These are phyloP conservation scores for Acipenser oxyrinchus DNA, from an alignment of 2,797 vertebrate species.

Conservation along the genomic window DNA sequence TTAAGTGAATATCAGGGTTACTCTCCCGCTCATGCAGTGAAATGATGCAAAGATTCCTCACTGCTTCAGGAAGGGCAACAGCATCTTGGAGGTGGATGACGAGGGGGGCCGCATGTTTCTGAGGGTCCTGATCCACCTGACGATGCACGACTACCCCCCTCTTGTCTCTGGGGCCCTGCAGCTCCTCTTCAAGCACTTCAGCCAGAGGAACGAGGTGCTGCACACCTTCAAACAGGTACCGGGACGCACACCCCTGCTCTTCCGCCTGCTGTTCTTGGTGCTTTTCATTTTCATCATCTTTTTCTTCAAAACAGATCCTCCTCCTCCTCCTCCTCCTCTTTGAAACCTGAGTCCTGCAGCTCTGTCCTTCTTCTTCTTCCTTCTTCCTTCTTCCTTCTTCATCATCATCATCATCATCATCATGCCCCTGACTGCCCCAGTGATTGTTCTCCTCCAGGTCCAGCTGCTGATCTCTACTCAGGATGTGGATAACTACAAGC, in stretches of 20 bases:
- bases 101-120: constrained; percentile 92
- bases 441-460: constrained; percentile 55
- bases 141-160: constrained; percentile 88
- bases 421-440: background rate
- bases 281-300: constrained; percentile 20
- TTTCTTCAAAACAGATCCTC: background rate
- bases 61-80: constrained; percentile 80
- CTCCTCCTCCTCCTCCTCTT: background rate
- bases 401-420: background rate
- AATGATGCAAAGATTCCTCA: background rate
- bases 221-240: constrained; percentile 93
- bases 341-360: background rate
- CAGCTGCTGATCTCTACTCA: constrained; percentile 89
- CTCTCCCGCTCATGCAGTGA: no score
- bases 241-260: background rate
- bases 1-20: background rate
- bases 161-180: constrained; percentile 89
- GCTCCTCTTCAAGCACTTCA: constrained; percentile 97
- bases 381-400: background rate
- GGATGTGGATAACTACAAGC: constrained; percentile 95
- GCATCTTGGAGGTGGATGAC: constrained; percentile 91
- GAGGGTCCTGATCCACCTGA: constrained; percentile 84
- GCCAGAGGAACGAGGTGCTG: constrained; percentile 91
- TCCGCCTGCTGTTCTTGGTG: background rate
- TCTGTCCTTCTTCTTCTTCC: background rate